Evolutionary conservation across 2,113 vertebrate species (phyloP), one percentile per base, ranked within the genome.

Genomic region (Psittacus erithacus): DNA sequence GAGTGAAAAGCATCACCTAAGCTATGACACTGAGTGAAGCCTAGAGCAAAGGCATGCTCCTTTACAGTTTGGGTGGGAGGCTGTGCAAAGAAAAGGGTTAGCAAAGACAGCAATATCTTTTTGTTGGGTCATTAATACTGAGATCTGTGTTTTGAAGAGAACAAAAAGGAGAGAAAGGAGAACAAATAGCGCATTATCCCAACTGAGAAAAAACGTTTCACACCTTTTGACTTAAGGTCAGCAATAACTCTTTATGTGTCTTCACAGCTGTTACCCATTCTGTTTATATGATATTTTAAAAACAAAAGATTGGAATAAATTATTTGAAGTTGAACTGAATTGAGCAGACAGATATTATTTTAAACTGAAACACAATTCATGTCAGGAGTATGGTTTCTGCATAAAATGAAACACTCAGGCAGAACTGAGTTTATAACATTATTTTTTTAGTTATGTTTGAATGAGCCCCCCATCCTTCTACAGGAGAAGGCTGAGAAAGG

Each of bases 101-200:
- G 52, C 35, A 64, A 55, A 82, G 29, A 57, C 16, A 0, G 0
- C 3, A 2, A 0, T 5, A 2, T 17, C 35, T 52, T 63, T 50
- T 68, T 39, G 25, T 38, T 91, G 35, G 11, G 41, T 46, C 43
- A 70, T 71, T 23, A 80, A 60, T 49, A 69, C 79, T 16, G 18
- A 67, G 60, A 27, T 67, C 29, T 39, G 50, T 57, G 28, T 11
- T 70, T 55, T 86, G 46, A 53, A 63, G 12, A 63, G 39, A 67
- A 41, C 9, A 52, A 60, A 25, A 13, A 71, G 14, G 29, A 93
- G 24, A 87, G 47, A 46, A 78, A 85, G 24, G 15, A 80, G 20
- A 77, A 28, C 31, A 92, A 86, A 70, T 4, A 49, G 22, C 8
- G 28, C 25, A 55, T 64, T 55, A 68, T 64, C 35, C 49, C 46